These are phyloP conservation scores for Trogon melanurus DNA, from an alignment of 2,113 vertebrate genomes.

Conservation along the genomic window DNA sequence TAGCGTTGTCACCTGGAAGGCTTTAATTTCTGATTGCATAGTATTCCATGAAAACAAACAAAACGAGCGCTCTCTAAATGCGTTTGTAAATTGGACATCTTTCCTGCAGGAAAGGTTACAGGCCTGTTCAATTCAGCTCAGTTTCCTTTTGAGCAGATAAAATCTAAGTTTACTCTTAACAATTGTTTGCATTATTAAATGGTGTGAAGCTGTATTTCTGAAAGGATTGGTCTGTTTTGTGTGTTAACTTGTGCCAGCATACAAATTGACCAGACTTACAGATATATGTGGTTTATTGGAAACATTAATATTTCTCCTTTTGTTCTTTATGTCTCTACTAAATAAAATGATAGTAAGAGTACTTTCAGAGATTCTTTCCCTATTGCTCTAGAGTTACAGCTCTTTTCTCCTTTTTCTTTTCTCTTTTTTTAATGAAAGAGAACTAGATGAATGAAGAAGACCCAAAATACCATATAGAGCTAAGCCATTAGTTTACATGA, in stretches of 20 bases:
- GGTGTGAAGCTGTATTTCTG: not conserved
- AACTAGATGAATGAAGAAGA: not conserved
- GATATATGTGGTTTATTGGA: not conserved
- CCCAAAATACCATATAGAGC: not conserved
- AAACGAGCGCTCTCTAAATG: not conserved
- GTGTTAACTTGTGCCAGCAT: not conserved
- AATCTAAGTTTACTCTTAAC: not conserved
- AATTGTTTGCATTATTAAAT: not conserved
- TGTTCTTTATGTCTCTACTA: not conserved
- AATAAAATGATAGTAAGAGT: not conserved
- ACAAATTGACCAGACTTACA: not conserved
- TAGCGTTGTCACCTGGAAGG: not conserved
- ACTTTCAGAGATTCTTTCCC: not conserved
- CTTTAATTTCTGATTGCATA: not conserved
- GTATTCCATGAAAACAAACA: not conserved
- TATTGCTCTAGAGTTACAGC: not conserved
- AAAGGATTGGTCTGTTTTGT: not conserved
- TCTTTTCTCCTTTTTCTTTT: not conserved
- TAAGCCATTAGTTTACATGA: not conserved
- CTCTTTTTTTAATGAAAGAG: not conserved
- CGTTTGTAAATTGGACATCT: not conserved
- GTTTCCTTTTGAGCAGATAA: not conserved
- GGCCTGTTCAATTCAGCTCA: not conserved
- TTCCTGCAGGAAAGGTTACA: not conserved
- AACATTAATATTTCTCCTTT: not conserved